A percentile compares a stretch with the other conserved stretches of the same genome.
Conservation (phyloP, 2,113 vertebrate species). For the Rhinolophus ferrumequinum region DNA sequence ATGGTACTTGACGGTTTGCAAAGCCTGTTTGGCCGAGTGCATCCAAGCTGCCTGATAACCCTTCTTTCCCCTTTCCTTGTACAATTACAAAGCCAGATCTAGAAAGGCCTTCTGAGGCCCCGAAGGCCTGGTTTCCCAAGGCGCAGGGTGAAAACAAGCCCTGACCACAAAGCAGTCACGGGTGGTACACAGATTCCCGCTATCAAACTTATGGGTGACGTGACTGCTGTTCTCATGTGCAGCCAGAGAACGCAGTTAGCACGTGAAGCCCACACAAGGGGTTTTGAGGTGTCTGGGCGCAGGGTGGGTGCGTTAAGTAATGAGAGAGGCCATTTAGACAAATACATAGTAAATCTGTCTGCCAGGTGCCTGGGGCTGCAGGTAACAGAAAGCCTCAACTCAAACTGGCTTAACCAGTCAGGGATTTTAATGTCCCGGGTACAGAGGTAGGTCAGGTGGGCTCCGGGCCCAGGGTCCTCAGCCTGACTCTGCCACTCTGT, state of each 20-base stretch:
- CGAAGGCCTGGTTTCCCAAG: rapidly evolving
- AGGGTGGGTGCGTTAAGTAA: rapidly evolving
- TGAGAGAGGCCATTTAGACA: background rate
- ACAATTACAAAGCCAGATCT: rapidly evolving
- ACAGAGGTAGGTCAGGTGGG: rapidly evolving
- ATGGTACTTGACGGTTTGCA: rapidly evolving
- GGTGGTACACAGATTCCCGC: rapidly evolving
- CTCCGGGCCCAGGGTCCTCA: background rate
- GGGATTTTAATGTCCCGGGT: background rate
- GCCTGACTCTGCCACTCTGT: background rate
- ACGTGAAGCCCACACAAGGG: rapidly evolving
- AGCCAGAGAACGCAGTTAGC: rapidly evolving
- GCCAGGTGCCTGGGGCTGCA: rapidly evolving
- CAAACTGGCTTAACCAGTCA: rapidly evolving
- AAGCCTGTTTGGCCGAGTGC: rapidly evolving
- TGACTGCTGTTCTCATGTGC: rapidly evolving
- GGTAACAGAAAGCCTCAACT: background rate
- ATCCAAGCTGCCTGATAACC: rapidly evolving
- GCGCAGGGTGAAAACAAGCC: rapidly evolving
- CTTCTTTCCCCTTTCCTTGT: background rate
- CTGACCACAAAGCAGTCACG: rapidly evolving
- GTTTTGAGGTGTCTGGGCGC: rapidly evolving
- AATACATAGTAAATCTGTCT: rapidly evolving
- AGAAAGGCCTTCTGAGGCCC: background rate
- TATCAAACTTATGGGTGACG: rapidly evolving